Percentiles rank a stretch among this genome's conserved stretches.
These are phyloP conservation scores for Leiothrix lutea DNA, from an alignment of 2,113 vertebrate genomes.

Conservation along the genomic window DNA sequence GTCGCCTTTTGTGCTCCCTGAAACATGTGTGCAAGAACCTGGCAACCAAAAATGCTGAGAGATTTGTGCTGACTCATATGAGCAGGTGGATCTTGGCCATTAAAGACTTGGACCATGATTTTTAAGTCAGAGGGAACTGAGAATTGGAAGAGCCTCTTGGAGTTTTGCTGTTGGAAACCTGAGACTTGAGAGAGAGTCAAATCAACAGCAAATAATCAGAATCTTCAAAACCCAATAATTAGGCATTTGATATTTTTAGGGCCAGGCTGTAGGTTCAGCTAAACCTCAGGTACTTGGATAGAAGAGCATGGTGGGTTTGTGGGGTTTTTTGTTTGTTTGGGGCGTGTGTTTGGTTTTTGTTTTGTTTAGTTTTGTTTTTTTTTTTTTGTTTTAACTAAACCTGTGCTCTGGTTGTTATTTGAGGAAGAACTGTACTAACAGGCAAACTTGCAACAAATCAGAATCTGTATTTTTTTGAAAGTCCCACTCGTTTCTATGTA, in stretches of 20 bases:
- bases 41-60: neutral
- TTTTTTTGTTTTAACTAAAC: neutral
- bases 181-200: neutral
- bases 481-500: neutral
- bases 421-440: neutral
- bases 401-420: neutral
- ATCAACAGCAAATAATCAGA: neutral
- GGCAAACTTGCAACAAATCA: neutral
- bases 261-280: neutral
- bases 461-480: neutral
- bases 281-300: neutral
- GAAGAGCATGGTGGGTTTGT: neutral
- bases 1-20: neutral
- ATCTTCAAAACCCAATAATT: neutral
- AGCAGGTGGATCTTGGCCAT: neutral
- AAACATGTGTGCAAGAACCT: neutral
- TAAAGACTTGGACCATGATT: neutral
- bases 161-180: neutral
- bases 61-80: constrained; percentile 20
- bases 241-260: neutral
- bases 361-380: neutral
- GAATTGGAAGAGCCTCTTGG: neutral
- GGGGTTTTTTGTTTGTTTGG: neutral
- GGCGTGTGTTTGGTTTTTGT: neutral
- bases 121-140: neutral